These are phyloP conservation scores for Dasypolia templi DNA, from an alignment of 2,888 invertebrate genomes.

Conservation along the genomic window DNA sequence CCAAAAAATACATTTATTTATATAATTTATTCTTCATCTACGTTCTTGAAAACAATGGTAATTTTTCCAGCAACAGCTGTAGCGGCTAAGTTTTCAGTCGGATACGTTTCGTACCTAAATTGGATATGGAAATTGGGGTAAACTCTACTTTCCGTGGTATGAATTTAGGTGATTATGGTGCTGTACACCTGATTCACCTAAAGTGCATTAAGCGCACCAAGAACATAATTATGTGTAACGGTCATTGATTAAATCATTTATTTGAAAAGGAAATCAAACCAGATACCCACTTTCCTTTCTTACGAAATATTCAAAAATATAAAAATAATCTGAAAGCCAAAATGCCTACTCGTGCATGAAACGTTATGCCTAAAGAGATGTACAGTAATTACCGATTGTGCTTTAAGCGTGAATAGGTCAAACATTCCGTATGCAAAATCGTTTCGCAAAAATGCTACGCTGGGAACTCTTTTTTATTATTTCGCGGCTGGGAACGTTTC, in stretches of 20 bases:
- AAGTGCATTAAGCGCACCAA: neutral
- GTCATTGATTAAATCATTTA: neutral
- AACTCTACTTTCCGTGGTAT: constrained; percentile 16
- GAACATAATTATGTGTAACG: neutral
- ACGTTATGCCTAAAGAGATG: constrained; percentile 1
- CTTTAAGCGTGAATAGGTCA: constrained; percentile 40
- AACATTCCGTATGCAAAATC: constrained; percentile 48
- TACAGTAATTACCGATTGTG: constrained; percentile 14
- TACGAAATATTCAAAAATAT: neutral
- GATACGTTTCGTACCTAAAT: constrained; percentile 14
- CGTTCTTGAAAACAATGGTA: constrained; percentile 15
- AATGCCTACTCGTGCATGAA: neutral
- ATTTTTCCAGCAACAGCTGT: neutral
- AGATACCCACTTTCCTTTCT: neutral
- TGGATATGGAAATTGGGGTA: constrained; percentile 21
- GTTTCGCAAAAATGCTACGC: constrained; percentile 40
- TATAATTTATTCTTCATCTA: constrained; percentile 4
- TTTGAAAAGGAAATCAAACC: too few species aligned
- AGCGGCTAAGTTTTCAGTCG: constrained; percentile 1
- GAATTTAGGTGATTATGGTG: neutral
- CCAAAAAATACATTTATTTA: neutral
- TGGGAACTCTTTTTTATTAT: too few species aligned
- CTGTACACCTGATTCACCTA: neutral
- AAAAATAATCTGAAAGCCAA: neutral
- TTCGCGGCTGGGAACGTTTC: constrained; percentile 17